A percentile compares a stretch with the other conserved stretches of the same genome.
phyloP scores from a whole-genome alignment of 2,797 vertebrate species.

The Rousettus madagascariensis region DNA sequence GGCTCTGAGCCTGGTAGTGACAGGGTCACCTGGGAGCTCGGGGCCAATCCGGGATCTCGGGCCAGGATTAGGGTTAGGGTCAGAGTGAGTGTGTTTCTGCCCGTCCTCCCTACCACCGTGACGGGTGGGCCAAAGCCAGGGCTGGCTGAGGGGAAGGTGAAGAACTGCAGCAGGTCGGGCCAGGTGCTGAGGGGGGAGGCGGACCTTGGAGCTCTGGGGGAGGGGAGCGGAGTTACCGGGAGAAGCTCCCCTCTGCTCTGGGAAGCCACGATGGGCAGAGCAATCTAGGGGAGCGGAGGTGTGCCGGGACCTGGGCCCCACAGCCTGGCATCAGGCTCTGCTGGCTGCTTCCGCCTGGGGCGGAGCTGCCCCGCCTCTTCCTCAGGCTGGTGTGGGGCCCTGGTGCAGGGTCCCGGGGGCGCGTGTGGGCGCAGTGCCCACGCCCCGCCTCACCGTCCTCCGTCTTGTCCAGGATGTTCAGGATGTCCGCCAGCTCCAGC shows the following conservation, averaged over 20 bases:
- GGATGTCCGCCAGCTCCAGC: conserved; percentile 94
- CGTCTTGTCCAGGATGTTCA: conserved; percentile 94
- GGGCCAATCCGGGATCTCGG: neutral
- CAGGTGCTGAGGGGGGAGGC: neutral
- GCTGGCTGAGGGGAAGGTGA: fast-evolving
- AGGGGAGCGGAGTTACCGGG: neutral
- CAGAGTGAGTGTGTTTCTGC: neutral
- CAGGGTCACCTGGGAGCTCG: neutral
- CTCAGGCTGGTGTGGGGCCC: neutral
- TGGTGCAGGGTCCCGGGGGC: neutral
- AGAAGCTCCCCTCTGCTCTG: too few species aligned
- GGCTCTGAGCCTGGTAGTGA: neutral
- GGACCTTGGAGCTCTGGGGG: fast-evolving
- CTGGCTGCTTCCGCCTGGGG: fast-evolving
- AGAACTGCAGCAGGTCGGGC: fast-evolving
- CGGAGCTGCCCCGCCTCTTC: fast-evolving
- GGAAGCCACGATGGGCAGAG: neutral
- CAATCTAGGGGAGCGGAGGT: fast-evolving
- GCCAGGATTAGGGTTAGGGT: neutral
- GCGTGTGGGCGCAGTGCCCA: fast-evolving
- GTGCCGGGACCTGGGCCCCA: fast-evolving
- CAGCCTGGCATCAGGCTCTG: neutral
- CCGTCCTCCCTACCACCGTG: neutral
- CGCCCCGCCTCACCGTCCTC: conserved; percentile 88
- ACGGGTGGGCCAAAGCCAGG: neutral